Conservation (phyloP, 2,888 invertebrate genomes). For the Yponomeuta cagnagella region DNA sequence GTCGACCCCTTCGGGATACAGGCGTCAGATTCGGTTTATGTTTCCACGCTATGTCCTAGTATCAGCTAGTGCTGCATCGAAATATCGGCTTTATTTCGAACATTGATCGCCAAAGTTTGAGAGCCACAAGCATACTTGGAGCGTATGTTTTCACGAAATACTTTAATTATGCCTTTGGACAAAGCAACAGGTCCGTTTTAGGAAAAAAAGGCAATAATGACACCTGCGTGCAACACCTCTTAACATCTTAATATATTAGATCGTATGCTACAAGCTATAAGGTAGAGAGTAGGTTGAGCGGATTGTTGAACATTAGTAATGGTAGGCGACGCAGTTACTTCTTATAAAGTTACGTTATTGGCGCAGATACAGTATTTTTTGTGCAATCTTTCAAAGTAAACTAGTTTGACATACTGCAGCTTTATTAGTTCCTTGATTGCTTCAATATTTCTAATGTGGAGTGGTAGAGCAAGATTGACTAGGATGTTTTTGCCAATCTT, state of each 20-base stretch:
- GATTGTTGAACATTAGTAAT: background rate
- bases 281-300: background rate
- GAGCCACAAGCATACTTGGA: background rate
- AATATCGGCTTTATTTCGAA: no score
- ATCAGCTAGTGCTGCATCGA: no score
- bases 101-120: background rate
- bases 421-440: background rate
- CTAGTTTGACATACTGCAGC: background rate
- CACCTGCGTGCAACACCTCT: constrained; percentile 4
- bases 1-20: no score
- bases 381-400: background rate
- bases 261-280: background rate
- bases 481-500: background rate
- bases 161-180: constrained; percentile 5
- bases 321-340: background rate
- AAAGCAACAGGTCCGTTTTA: constrained; percentile 8
- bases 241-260: background rate
- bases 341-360: background rate
- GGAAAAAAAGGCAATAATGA: background rate
- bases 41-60: no score
- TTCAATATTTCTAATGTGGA: background rate
- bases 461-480: background rate
- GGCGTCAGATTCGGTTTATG: no score
- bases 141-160: constrained; percentile 9
- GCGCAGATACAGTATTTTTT: background rate